phyloP scores from a whole-genome alignment of 1,140 invertebrate species.

The Saccostrea echinata region DNA sequence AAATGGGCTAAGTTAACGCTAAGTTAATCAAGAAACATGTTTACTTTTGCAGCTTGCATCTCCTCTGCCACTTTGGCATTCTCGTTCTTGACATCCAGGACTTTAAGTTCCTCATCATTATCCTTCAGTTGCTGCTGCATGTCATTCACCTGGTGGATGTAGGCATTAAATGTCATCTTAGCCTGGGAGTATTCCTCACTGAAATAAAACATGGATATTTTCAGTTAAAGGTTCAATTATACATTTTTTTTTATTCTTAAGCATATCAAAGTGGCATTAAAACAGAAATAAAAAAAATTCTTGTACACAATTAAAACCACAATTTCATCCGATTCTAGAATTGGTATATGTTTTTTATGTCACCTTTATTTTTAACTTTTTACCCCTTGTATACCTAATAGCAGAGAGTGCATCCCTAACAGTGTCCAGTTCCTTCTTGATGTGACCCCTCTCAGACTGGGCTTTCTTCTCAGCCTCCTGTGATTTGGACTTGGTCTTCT shows the following conservation, averaged over 20 bases:
- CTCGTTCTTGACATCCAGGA: constrained; percentile 74
- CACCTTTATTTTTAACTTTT: not conserved
- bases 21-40: not conserved
- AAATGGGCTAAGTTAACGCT: no score
- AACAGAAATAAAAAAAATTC: no score
- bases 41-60: constrained; percentile 75
- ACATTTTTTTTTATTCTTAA: no score
- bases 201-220: constrained; percentile 45
- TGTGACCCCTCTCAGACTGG: constrained; percentile 74
- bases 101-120: constrained; percentile 74
- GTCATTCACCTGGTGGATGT: constrained; percentile 74
- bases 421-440: constrained; percentile 74
- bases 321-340: no score
- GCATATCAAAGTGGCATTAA: no score
- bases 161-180: constrained; percentile 73
- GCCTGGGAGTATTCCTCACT: constrained; percentile 75
- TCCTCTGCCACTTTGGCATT: constrained; percentile 74
- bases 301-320: no score
- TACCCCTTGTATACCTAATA: constrained; percentile 66
- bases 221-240: not conserved
- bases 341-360: no score
- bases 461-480: constrained; percentile 74
- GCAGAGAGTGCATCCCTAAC: constrained; percentile 72
- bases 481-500: constrained; percentile 73
- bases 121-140: constrained; percentile 70